phyloP scores from a whole-genome alignment of 2,888 invertebrate species.

The Crocallis elinguaria region DNA sequence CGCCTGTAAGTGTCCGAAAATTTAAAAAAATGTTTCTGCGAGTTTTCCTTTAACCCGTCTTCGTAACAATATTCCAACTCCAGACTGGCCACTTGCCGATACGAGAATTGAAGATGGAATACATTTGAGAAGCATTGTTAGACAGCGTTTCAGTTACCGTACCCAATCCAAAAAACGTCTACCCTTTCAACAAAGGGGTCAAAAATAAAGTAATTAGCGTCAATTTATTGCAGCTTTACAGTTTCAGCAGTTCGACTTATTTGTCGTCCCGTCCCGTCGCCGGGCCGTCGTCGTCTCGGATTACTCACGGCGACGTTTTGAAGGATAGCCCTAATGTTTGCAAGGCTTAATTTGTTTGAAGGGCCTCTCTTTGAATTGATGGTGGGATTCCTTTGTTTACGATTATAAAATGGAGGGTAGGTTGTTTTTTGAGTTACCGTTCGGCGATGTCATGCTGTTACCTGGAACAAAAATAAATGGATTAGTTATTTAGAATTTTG shows the following conservation, averaged over 20 bases:
- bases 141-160: not conserved
- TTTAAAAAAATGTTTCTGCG: no score
- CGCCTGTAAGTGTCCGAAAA: no score
- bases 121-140: no score
- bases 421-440: conserved; percentile 10
- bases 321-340: conserved; percentile 64
- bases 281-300: conserved; percentile 47
- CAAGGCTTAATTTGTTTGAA: conserved; percentile 62
- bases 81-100: no score
- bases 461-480: conserved; percentile 2
- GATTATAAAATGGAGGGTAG: conserved; percentile 34
- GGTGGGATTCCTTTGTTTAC: conserved; percentile 45
- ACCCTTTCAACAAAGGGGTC: conserved; percentile 31
- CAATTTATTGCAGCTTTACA: conserved; percentile 69
- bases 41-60: no score
- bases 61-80: no score
- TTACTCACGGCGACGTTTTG: conserved; percentile 62
- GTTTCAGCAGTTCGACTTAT: conserved; percentile 56
- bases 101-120: no score
- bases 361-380: conserved; percentile 46
- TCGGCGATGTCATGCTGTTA: not conserved
- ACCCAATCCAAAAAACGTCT: conserved; percentile 1
- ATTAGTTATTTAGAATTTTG: not conserved
- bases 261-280: conserved; percentile 56
- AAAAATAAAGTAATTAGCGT: conserved; percentile 62